A percentile compares a stretch with the other conserved stretches of the same genome.
Evolutionary conservation across 2,113 vertebrate genomes (phyloP).

Genomic region (Martes martes): DNA sequence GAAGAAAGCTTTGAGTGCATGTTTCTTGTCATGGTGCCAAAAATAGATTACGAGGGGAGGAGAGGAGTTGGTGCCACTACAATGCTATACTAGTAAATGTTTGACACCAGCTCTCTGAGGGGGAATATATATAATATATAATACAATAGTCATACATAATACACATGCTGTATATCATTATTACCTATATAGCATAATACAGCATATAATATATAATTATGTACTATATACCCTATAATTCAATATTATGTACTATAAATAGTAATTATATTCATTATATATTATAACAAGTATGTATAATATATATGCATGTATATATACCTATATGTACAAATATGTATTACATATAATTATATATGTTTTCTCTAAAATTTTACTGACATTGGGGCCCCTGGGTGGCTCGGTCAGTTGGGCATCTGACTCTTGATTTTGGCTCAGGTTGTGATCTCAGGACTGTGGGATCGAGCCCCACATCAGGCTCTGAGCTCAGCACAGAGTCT

Average conservation of each 20-base stretch:
- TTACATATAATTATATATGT: background rate
- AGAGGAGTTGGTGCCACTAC: background rate
- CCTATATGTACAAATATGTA: background rate
- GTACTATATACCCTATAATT: background rate
- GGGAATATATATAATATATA: background rate
- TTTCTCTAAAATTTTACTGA: background rate
- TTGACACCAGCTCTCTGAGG: background rate
- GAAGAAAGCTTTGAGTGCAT: background rate
- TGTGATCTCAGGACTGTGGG: background rate
- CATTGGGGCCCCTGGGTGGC: background rate
- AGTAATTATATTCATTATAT: background rate
- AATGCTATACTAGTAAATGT: background rate
- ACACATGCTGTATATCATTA: background rate
- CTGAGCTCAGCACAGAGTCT: too few relatives aligned
- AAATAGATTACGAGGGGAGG: background rate
- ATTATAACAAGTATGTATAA: background rate
- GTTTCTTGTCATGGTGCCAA: background rate
- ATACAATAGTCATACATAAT: background rate
- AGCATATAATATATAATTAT: background rate
- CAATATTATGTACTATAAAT: background rate
- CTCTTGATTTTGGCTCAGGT: background rate
- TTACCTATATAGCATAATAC: background rate
- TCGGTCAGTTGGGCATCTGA: background rate
- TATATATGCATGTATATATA: background rate
- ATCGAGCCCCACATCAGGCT: too few relatives aligned